Evolutionary conservation across 2,113 vertebrate genomes (phyloP).

Genomic region (Athene noctua): DNA sequence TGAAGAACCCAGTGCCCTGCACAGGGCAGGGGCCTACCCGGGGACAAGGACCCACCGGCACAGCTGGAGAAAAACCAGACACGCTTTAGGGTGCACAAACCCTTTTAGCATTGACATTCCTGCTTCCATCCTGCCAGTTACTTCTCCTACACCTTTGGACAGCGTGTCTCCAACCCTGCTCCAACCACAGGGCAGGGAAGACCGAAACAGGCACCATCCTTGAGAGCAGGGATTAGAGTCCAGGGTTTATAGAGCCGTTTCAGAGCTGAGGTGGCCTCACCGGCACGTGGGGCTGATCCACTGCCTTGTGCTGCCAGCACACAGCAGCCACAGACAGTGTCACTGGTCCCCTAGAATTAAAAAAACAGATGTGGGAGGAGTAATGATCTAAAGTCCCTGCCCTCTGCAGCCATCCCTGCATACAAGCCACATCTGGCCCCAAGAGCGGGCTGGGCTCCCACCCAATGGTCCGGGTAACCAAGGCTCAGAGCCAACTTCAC

Average conservation of each 20-base stretch:
- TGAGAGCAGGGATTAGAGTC: not conserved
- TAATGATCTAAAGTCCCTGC: fast-evolving
- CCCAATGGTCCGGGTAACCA: not conserved
- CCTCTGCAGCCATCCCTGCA: not conserved
- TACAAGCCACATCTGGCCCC: not conserved
- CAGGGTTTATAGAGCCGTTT: not conserved
- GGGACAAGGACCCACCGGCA: not conserved
- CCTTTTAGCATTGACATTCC: not conserved
- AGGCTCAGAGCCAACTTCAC: not conserved
- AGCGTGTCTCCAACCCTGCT: fast-evolving
- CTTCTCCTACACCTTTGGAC: not conserved
- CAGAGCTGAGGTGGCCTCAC: not conserved
- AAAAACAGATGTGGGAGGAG: not conserved
- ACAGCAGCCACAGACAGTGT: not conserved
- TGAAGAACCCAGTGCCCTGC: fast-evolving
- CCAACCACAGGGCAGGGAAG: not conserved
- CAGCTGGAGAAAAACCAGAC: not conserved
- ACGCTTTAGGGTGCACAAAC: fast-evolving
- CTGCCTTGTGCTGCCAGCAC: not conserved
- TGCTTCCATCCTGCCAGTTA: fast-evolving
- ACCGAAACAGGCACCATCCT: fast-evolving
- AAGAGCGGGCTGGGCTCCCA: not conserved
- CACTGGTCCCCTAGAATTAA: not conserved
- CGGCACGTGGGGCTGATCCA: fast-evolving
- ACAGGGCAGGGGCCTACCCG: not conserved